phyloP scores from a whole-genome alignment of 2,113 vertebrate species.

The Zapornia atra region DNA sequence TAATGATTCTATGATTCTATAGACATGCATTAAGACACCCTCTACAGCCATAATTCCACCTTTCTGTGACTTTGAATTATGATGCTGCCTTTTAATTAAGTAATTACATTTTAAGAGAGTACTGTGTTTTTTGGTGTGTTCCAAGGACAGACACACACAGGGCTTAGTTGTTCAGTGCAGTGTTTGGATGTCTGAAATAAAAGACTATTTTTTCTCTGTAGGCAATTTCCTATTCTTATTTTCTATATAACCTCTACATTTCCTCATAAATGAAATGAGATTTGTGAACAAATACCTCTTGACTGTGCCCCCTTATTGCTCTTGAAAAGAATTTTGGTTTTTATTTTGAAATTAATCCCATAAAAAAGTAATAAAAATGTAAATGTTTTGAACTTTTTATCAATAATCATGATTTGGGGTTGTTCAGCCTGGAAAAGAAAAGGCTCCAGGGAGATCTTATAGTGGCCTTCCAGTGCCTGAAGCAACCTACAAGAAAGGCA shows the following conservation, averaged over 20 bases:
- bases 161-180: background rate
- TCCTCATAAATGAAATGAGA: background rate
- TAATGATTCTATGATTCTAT: no score
- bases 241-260: background rate
- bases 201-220: background rate
- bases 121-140: background rate
- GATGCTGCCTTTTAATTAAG: background rate
- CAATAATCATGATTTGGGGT: background rate
- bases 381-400: background rate
- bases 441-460: no score
- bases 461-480: no score
- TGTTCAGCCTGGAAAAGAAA: no score
- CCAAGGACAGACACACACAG: background rate
- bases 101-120: background rate
- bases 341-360: background rate
- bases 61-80: background rate
- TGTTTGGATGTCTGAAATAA: background rate
- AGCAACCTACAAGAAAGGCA: no score
- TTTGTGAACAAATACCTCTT: background rate
- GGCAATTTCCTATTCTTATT: background rate
- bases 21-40: background rate
- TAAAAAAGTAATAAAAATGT: background rate
- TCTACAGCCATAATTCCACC: background rate
- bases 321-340: background rate
- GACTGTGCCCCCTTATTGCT: background rate